These are phyloP conservation scores for Andricus quercusramuli DNA, from an alignment of 2,888 invertebrate species.

Conservation along the genomic window DNA sequence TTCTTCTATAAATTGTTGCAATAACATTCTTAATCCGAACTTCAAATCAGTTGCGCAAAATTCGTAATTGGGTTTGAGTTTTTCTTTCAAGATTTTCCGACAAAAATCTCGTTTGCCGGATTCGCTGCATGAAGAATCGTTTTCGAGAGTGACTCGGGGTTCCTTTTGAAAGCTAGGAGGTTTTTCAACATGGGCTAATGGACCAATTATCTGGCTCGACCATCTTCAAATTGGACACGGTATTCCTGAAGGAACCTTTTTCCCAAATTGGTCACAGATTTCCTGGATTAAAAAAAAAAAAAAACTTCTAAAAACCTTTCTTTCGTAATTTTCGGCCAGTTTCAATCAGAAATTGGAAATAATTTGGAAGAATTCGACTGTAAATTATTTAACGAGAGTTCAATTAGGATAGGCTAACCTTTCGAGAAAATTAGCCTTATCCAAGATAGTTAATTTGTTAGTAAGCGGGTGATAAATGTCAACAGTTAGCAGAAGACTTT, in stretches of 20 bases:
- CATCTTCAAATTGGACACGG: slow-evolving; percentile 27
- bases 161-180: slow-evolving; percentile 12
- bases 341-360: neutral
- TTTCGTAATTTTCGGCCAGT: neutral
- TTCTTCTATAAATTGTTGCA: too few relatives aligned
- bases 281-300: slow-evolving; percentile 24
- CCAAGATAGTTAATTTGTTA: slow-evolving; percentile 29
- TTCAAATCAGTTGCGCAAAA: slow-evolving; percentile 5
- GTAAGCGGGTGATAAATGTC: slow-evolving; percentile 20
- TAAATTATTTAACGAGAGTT: neutral
- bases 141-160: slow-evolving; percentile 15
- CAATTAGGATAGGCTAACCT: slow-evolving; percentile 3
- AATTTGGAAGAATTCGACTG: too few relatives aligned
- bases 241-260: slow-evolving; percentile 12
- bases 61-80: neutral
- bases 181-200: slow-evolving; percentile 17
- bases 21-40: too few relatives aligned
- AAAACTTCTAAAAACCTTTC: slow-evolving; percentile 5
- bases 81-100: slow-evolving; percentile 2
- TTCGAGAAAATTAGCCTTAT: slow-evolving; percentile 10
- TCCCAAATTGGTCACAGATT: slow-evolving; percentile 31
- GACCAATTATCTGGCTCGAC: slow-evolving; percentile 32
- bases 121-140: slow-evolving; percentile 26
- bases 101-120: slow-evolving; percentile 20
- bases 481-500: slow-evolving; percentile 23